Evolutionary conservation across 2,888 invertebrate species (phyloP).

Genomic region (Acrocyrtus sp.): DNA sequence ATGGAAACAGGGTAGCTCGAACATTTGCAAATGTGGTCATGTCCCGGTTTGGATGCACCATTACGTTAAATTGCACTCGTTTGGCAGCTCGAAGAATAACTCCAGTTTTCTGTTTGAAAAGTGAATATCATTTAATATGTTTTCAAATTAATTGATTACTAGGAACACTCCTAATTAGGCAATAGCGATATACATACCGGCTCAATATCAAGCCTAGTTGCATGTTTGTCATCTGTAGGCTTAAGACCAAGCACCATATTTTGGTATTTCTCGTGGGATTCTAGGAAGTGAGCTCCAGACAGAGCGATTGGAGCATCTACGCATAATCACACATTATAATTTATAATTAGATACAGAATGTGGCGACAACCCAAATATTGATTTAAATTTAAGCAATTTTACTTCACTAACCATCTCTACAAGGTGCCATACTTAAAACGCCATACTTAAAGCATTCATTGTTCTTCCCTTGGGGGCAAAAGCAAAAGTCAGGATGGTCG

Average conservation of each 20-base stretch:
- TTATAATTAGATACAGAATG: too few species aligned
- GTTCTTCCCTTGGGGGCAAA: slow-evolving; percentile 60
- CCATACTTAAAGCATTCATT: slow-evolving; percentile 60
- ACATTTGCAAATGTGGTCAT: slow-evolving; percentile 80
- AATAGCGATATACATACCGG: slow-evolving; percentile 72
- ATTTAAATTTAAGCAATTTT: neutral
- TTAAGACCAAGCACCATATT: slow-evolving; percentile 77
- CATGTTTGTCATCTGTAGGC: slow-evolving; percentile 76
- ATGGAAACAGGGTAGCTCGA: slow-evolving; percentile 82
- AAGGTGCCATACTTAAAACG: slow-evolving; percentile 61
- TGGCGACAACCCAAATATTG: too few species aligned
- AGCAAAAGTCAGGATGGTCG: slow-evolving; percentile 60
- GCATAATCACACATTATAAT: slow-evolving; percentile 61
- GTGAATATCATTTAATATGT: neutral
- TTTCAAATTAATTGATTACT: slow-evolving; percentile 1
- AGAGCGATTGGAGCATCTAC: slow-evolving; percentile 88
- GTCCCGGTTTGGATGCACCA: slow-evolving; percentile 78
- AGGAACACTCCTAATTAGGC: neutral
- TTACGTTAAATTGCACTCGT: slow-evolving; percentile 82
- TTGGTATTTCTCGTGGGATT: slow-evolving; percentile 70
- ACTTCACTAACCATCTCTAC: slow-evolving; percentile 56
- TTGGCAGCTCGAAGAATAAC: slow-evolving; percentile 60
- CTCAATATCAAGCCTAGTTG: slow-evolving; percentile 85
- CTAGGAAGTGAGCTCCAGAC: slow-evolving; percentile 90
- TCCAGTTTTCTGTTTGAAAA: slow-evolving; percentile 58